Percentiles rank a stretch among this genome's conserved stretches.
phyloP scores from a whole-genome alignment of 2,888 invertebrate species.

The Heliconius erato region DNA sequence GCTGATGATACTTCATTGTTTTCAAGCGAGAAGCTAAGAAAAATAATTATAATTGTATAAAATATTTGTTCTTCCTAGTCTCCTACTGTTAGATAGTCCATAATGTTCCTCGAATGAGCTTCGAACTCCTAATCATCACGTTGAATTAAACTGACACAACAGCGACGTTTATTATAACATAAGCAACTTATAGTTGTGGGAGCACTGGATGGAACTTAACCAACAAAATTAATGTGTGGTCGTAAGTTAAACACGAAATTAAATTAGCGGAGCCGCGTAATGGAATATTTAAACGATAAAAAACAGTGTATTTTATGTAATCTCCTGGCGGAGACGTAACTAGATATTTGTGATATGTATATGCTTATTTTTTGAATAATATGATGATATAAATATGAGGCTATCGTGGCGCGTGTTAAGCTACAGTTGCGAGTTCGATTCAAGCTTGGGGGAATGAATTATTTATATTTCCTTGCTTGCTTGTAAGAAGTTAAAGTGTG shows the following conservation, averaged over 20 bases:
- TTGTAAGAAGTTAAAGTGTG: too few relatives aligned
- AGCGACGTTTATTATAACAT: not conserved
- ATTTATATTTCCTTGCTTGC: too few relatives aligned
- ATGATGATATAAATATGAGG: not conserved
- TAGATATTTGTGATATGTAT: not conserved
- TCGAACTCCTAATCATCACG: not conserved
- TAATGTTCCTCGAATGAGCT: not conserved
- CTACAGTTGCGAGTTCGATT: too few relatives aligned
- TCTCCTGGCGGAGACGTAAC: not conserved
- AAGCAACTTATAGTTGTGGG: slow-evolving; percentile 1
- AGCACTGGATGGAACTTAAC: not conserved
- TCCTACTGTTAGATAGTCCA: too few relatives aligned
- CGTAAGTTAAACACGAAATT: slow-evolving; percentile 28
- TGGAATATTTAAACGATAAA: slow-evolving; percentile 27
- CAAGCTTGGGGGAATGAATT: too few relatives aligned
- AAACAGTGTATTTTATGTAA: slow-evolving; percentile 4
- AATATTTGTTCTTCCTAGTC: too few relatives aligned
- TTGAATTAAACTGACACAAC: not conserved
- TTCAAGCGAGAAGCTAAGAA: too few relatives aligned
- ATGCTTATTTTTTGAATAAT: not conserved
- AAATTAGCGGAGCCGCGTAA: slow-evolving; percentile 21
- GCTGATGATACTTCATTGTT: too few relatives aligned
- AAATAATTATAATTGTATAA: too few relatives aligned
- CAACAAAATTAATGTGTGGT: slow-evolving; percentile 30
- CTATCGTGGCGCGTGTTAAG: too few relatives aligned